A percentile compares a stretch with the other conserved stretches of the same genome.
Evolutionary conservation across 1,140 invertebrate species (phyloP).

Genomic region (Cyclina sinensis): DNA sequence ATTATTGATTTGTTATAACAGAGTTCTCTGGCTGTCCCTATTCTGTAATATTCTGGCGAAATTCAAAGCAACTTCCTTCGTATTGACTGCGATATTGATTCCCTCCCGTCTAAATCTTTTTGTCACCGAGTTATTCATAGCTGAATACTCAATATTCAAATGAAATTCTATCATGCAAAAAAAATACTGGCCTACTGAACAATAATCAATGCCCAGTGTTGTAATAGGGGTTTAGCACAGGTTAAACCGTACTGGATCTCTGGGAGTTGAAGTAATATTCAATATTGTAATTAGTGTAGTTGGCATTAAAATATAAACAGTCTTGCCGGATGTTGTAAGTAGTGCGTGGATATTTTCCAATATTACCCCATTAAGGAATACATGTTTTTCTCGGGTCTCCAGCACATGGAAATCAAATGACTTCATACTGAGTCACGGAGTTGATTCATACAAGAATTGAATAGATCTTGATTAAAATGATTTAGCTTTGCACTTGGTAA

Average conservation of each 20-base stretch:
- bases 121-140: constrained; percentile 23
- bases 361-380: constrained; percentile 16
- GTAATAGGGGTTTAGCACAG: neutral
- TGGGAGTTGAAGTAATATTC: neutral
- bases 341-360: constrained; percentile 25
- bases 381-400: neutral
- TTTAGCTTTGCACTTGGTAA: neutral
- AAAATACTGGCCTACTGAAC: constrained; percentile 12
- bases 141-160: constrained; percentile 58
- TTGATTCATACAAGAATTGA: constrained; percentile 23
- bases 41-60: constrained; percentile 22
- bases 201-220: neutral
- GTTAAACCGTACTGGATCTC: neutral
- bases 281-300: constrained; percentile 48
- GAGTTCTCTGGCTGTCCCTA: neutral
- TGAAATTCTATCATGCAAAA: constrained; percentile 60
- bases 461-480: neutral
- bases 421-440: constrained; percentile 36
- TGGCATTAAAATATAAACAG: constrained; percentile 44
- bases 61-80: constrained; percentile 44
- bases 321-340: neutral
- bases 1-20: constrained; percentile 18
- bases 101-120: neutral
- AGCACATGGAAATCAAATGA: neutral
- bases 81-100: constrained; percentile 57